Base-by-base conservation (phyloP, 1,140 invertebrate genomes). In the Tetramorium alpestre region DNA sequence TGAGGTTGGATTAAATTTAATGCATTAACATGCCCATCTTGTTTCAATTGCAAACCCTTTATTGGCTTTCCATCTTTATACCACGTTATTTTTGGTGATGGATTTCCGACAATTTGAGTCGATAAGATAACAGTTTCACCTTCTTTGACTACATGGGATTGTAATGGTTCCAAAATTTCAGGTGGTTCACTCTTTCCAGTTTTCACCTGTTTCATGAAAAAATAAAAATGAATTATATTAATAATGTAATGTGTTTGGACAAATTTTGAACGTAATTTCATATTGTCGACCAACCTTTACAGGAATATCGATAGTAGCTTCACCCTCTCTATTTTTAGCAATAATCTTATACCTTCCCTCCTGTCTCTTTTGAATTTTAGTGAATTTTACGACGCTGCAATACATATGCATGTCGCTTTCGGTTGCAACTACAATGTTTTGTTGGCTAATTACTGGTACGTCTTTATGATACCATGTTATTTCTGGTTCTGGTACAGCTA, bases 391-490 rank as follows among this genome's bases (percentile, higher is more conserved):
- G 18, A 97, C 97, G 88, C 97, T 98, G 77, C 97, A 97, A 91
- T 98, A 99, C 97, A 98, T 98, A 90, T 99, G 98, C 96, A 98
- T 98, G 91, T 99, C 98, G 11, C 98, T 98, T 93, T 98, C 97
- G 0, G 97, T 97, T 1, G 96, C 96, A 49, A 99, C 96, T 0
- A 96, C 96, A n/a, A 98, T 95, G 85, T 97, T 97, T 10, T 96
- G 94, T 60, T 97, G 96, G 72, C 95, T 96, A 16, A 96, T 96
- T n/a, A 97, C 96, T 91, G 97, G 96, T 90, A 97, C 97, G 8
- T 97, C 97, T 93, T 98, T 97, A 65, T 97, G 97, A 64, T 97
- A 97, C 98, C 98, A 99, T 22, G 96, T 96, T 69, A 99, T 97
- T 87, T 98, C 98, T 16, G 98, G 98, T 95, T 99, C 98, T 4